Base-by-base conservation (phyloP, 2,113 vertebrate species). In the Galbula dea region DNA sequence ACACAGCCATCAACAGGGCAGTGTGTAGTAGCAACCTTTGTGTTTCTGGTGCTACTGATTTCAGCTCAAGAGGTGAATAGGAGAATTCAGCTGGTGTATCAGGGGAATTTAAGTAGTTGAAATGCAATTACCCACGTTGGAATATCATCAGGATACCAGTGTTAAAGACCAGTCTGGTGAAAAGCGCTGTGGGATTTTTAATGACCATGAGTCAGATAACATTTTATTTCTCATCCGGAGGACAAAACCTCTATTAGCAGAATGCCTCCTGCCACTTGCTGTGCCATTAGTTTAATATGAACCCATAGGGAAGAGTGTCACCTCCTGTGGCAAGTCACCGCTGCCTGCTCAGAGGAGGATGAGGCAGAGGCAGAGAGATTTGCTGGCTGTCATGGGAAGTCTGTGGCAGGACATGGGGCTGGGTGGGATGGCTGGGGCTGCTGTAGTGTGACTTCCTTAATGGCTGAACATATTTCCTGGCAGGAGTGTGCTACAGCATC, bases 311-410 rank as follows among this genome's bases (percentile, higher is more conserved):
- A 83, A 3, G 23, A 9, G 15, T 11, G 72, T 59, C 59, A 86
- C 55, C 36, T 88, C 71, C 81, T 15, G n/a, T 3, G 3, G 66
- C 7, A 3, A 65, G 63, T 23, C 3, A 2, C 41, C 80, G 67
- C 71, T 54, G 32, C 59, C 37, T 22, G 51, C 1, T 15, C 34
- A 10, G 62, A 22, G 34, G 15, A 71, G 19, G 39, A 29, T 10
- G 59, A n/a, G 22, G 15, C 0, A 0, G 69, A 34, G 27, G 18
- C 0, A 3, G 46, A 11, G 26, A 5, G 8, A 9, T 67, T 55
- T 52, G 3, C 16, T 15, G 32, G 2, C 39, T 69, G 43, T 10
- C 76, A 20, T 0, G 0, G 21, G 34, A 34, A 46, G 13, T 17
- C 45, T 4, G 11, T 34, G 45, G 23, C 66, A 90, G 51, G 61